Base-by-base conservation (phyloP, 2,113 vertebrate species). In the Rhizomys pruinosus region DNA sequence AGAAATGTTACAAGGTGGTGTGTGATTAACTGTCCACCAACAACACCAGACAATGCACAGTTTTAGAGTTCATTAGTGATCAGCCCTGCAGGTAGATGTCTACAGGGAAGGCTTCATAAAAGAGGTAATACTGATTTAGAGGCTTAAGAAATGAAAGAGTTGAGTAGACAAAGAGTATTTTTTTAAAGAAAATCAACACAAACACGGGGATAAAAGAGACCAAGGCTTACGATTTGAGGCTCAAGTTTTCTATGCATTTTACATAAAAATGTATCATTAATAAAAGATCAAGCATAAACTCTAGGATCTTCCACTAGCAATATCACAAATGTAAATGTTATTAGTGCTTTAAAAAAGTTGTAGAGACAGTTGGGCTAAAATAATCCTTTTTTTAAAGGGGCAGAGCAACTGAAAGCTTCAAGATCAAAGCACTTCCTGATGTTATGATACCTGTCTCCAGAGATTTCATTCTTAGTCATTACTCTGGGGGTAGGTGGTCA, bases 231-330 rank as follows among this genome's bases (percentile, higher is more conserved):
- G 11, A 20, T 66, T 71, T 79, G 63, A 68, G 63, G 39, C 13
- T 74, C 44, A 76, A 61, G 19, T 80, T 66, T 79, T 74, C 27
- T 47, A 78, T 20, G 32, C 8, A 64, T 55, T 86, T 96, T 86
- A 86, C 25, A 71, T 3, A 42, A 89, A 94, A 90, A 42, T 42
- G 1, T 47, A 66, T 86, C 63, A 77, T 91, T 78, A 86, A 92
- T 74, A 85, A 92, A 86, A 81, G 76, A 27, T 74, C 73, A 92
- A 84, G 42, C 68, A 89, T 44, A 59, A 93, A 90, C 16, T 90
- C 12, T 74, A 78, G 44, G 25, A 59, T 32, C 61, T 86, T 11
- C 52, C 9, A 17, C 29, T 86, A 82, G 13, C 22, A n/a, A 84
- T 44, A 69, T 74, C 25, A 25, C 74, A 95, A 86, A 84, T 66